phyloP scores from a whole-genome alignment of 2,113 vertebrate genomes.

The Etia nguti region DNA sequence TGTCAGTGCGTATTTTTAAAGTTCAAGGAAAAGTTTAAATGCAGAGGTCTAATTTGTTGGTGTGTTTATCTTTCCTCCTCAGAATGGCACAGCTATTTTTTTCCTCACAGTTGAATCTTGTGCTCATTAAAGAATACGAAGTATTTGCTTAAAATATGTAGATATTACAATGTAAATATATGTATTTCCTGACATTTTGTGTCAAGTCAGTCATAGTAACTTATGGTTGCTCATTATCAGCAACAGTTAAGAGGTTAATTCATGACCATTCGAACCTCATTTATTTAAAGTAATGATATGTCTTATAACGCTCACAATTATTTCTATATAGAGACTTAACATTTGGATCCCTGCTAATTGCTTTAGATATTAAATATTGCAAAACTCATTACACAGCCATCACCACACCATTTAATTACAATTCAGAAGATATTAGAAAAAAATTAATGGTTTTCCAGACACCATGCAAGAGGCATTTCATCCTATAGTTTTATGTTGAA shows the following conservation, averaged over 20 bases:
- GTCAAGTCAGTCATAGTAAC: not conserved
- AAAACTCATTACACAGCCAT: not conserved
- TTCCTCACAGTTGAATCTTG: not conserved
- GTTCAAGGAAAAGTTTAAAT: not conserved
- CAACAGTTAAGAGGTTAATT: not conserved
- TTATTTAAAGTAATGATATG: not conserved
- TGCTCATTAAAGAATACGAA: not conserved
- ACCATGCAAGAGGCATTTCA: not conserved
- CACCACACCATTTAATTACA: not conserved
- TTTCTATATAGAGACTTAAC: not conserved
- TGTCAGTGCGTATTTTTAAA: not conserved
- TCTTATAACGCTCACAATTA: not conserved
- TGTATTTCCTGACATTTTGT: constrained; percentile 17
- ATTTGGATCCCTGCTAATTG: constrained; percentile 8
- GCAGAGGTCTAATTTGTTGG: not conserved
- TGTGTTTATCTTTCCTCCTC: not conserved
- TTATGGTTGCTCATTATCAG: not conserved
- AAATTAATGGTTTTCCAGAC: not conserved
- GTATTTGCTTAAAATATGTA: not conserved
- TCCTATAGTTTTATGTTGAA: not conserved
- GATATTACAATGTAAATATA: not conserved
- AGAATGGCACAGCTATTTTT: not conserved
- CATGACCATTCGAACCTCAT: not conserved
- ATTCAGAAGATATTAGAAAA: not conserved
- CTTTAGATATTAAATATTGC: not conserved